Percentiles rank a stretch among this genome's conserved stretches.
Conservation (phyloP, 2,888 invertebrate genomes). For the Globia sparganii region DNA sequence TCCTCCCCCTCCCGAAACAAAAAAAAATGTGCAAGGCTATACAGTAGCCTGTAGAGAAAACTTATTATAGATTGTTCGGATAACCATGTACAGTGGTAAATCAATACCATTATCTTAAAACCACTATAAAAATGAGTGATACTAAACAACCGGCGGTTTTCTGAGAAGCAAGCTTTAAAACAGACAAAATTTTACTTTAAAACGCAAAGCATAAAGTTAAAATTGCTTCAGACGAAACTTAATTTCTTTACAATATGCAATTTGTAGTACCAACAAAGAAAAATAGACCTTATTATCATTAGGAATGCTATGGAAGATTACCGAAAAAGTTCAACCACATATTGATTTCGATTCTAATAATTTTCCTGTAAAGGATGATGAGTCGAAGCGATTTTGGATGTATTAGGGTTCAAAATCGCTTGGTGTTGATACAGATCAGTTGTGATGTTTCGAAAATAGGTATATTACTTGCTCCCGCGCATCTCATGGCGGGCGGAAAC, state of each 20-base stretch:
- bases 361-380: neutral
- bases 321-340: slow-evolving; percentile 2
- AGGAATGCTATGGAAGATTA: neutral
- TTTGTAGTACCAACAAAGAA: slow-evolving; percentile 33
- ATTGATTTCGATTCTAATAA: slow-evolving; percentile 32
- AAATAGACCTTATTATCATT: slow-evolving; percentile 33
- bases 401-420: slow-evolving; percentile 65
- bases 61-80: slow-evolving; percentile 80
- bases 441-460: slow-evolving; percentile 68
- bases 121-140: slow-evolving; percentile 88
- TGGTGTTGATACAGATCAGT: slow-evolving; percentile 24
- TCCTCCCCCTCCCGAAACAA: too few species aligned
- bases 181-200: slow-evolving; percentile 62
- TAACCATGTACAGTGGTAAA: slow-evolving; percentile 83
- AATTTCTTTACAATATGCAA: slow-evolving; percentile 53
- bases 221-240: slow-evolving; percentile 21
- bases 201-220: slow-evolving; percentile 3
- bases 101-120: slow-evolving; percentile 90
- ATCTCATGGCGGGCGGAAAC: slow-evolving; percentile 87
- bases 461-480: slow-evolving; percentile 82
- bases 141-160: slow-evolving; percentile 79
- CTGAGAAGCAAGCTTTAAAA: slow-evolving; percentile 72
- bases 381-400: neutral
- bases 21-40: neutral
- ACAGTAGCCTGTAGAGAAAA: slow-evolving; percentile 65